Evolutionary conservation across 2,113 vertebrate species (phyloP), one percentile per base, ranked within the genome.

Genomic region (Recurvirostra avosetta): DNA sequence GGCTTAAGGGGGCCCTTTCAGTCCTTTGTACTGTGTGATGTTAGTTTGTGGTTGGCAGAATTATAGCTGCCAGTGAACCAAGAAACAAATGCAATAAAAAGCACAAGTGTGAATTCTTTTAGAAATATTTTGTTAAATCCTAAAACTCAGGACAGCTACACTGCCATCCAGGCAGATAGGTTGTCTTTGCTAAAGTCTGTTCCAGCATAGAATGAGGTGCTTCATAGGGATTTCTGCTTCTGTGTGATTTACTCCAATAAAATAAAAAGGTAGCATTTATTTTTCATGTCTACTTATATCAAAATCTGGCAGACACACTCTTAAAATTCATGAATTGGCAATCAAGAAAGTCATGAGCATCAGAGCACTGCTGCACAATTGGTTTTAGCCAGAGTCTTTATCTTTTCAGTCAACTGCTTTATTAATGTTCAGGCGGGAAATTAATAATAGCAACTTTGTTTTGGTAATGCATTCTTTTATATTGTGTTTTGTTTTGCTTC

Each of bases 401-500:
- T 49, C 30, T 76, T 85, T 86, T 91, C 59, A 70, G 40, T 74
- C 15, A 59, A 12, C 12, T 74, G 34, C 10, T 38, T 71, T 78
- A 10, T 65, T 84, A 56, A 12, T 43, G 16, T 26, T 78, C 53
- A 27, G 52, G 47, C 68, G 19, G 19, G 43, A 58, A 93, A 53
- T 70, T 20, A 79, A 26, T 49, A 75, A 26, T 8, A 65, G 40
- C 6, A 61, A 45, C 27, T 74, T 63, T 0, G 0, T 70, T 80
- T 43, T 71, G 45, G 41, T 52, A 56, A 41, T 74, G 55, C 79
- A 36, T 62, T 80, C 15, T 96, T 92, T 93, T 68, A 63, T n/a
- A 30, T 7, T 70, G 50, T 75, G 65, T 87, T 91, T 88, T 95
- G 25, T 41, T 97, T 52, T 96, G 41, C 89, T 96, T 96, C 62